Base-by-base conservation (phyloP, 2,797 vertebrate genomes). In the Limosa lapponica region DNA sequence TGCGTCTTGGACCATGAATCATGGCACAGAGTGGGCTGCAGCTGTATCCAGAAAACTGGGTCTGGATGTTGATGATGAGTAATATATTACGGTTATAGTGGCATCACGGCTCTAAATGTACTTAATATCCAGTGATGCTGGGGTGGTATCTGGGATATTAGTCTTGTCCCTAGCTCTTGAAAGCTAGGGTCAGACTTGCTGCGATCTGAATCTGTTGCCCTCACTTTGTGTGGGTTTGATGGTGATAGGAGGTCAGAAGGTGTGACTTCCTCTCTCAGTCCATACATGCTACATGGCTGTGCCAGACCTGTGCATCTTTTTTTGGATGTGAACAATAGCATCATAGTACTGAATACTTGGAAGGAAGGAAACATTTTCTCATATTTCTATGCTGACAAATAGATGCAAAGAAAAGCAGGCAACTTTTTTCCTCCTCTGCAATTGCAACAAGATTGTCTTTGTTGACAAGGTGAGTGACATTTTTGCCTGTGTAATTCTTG, bases 201-300 rank as follows among this genome's bases (percentile, higher is more conserved):
- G 55, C 28, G 6, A 15, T 28, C 44, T 89, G 72, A 57, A 25
- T 20, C 20, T 18, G 5, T 32, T 67, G 13, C 9, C 13, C 13
- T 80, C 32, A 19, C 18, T n/a, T 25, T 61, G 36, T 37, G 13
- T 39, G 5, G 6, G 6, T 13, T 52, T 32, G 10, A 4, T 48
- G n/a, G 19, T 25, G 51, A 4, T 5, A 25, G 36, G 10, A 66
- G 23, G 11, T 82, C 10, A 1, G 32, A 71, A 79, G 19, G 1
- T 61, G 19, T 81, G 48, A 25, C 0, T 1, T 10, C 37, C 44
- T 46, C 16, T 78, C 59, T 81, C 65, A 81, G 55, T 37, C 23
- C 19, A 2, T 12, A 1, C 32, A 6, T 9, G 12, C 14, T 28
- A 41, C 10, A 5, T 1, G 1, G 14, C 62, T 51, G 0, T 1